Conservation (phyloP, 2,888 invertebrate genomes). For the Desoria tigrina region DNA sequence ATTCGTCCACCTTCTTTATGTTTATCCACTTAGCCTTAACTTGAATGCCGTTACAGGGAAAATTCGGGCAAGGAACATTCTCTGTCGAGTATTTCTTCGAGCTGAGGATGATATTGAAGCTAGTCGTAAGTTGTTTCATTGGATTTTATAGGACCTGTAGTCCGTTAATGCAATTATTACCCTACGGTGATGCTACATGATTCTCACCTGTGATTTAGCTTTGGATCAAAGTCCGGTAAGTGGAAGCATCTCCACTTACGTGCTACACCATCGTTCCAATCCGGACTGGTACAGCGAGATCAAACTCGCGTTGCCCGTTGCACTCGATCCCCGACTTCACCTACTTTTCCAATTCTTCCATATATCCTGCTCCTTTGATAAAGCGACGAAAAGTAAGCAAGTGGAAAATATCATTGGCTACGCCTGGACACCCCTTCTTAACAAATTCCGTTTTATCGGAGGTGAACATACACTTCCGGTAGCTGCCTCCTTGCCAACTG, state of each 20-base stretch:
- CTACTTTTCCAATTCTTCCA: constrained; percentile 93
- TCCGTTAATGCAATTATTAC: not conserved
- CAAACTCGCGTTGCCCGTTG: constrained; percentile 84
- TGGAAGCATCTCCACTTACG: constrained; percentile 51
- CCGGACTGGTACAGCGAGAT: constrained; percentile 93
- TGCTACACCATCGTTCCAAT: constrained; percentile 80
- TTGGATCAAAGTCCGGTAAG: constrained; percentile 47
- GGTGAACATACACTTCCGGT: constrained; percentile 82
- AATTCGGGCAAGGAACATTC: constrained; percentile 84
- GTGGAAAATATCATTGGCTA: constrained; percentile 84
- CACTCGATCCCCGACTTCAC: constrained; percentile 82
- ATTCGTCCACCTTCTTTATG: constrained; percentile 86
- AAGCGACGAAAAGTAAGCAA: constrained; percentile 61
- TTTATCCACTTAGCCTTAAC: constrained; percentile 81
- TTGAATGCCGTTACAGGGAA: constrained; percentile 69
- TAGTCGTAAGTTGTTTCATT: constrained; percentile 50
- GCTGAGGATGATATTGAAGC: constrained; percentile 76
- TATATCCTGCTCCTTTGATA: constrained; percentile 73
- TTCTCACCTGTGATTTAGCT: constrained; percentile 29
- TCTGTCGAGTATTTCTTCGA: constrained; percentile 82
- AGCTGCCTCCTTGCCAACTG: constrained; percentile 81
- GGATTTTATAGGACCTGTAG: not conserved
- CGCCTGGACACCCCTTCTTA: constrained; percentile 86
- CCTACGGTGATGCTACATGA: not conserved
- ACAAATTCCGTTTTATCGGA: constrained; percentile 69